phyloP scores from a whole-genome alignment of 2,113 vertebrate species.

The Leiothrix lutea region DNA sequence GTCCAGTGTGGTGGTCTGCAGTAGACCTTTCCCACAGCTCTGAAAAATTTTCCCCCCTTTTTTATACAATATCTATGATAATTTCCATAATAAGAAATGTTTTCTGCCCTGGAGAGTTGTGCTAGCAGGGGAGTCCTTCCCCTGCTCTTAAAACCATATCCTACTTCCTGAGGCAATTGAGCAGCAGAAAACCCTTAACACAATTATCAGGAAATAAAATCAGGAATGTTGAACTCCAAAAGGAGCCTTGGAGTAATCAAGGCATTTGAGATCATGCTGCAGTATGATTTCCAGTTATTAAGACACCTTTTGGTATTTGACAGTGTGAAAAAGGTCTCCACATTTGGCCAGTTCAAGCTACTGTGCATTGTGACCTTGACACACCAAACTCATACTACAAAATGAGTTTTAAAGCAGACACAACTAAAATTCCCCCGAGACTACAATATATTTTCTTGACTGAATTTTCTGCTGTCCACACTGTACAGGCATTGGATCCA shows the following conservation, averaged over 20 bases:
- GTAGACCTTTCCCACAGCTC: neutral
- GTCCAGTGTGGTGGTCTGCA: neutral
- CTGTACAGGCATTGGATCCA: neutral
- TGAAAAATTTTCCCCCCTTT: neutral
- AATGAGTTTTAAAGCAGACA: neutral
- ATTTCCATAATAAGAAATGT: neutral
- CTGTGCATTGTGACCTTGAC: rapidly evolving
- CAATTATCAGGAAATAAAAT: neutral
- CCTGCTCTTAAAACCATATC: neutral
- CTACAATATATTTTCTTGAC: neutral
- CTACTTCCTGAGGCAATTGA: neutral
- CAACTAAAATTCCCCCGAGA: neutral
- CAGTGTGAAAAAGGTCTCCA: neutral
- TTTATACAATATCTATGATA: neutral
- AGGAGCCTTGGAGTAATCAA: neutral
- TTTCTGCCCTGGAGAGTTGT: neutral
- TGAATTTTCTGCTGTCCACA: neutral
- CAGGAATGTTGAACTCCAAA: neutral
- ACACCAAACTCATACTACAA: neutral
- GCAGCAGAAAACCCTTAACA: neutral
- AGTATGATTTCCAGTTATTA: neutral
- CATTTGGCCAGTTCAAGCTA: neutral
- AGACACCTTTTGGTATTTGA: neutral
- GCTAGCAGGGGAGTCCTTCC: neutral
- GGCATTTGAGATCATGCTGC: neutral